phyloP scores from a whole-genome alignment of 2,888 invertebrate species.

The Mimachlamys varia region DNA sequence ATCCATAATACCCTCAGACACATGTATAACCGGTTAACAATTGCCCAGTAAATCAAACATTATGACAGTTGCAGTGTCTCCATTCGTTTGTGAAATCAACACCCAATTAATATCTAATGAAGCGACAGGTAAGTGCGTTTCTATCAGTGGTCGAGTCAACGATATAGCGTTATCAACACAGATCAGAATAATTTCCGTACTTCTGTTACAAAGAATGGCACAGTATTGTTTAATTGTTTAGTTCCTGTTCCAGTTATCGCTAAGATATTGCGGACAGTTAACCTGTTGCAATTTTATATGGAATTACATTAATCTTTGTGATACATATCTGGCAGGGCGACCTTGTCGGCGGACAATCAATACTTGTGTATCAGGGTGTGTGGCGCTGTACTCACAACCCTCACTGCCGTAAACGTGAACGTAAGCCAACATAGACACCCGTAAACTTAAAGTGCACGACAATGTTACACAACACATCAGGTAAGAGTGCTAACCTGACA shows the following conservation, averaged over 20 bases:
- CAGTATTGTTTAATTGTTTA: slow-evolving; percentile 16
- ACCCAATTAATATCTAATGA: slow-evolving; percentile 27
- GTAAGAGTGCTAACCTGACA: slow-evolving; percentile 18
- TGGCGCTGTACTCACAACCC: background rate
- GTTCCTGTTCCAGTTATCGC: slow-evolving; percentile 31
- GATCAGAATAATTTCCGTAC: slow-evolving; percentile 22
- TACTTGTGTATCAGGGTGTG: background rate
- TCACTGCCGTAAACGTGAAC: background rate
- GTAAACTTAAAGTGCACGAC: background rate
- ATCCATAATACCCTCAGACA: background rate
- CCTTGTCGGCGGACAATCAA: slow-evolving; percentile 1
- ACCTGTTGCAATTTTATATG: slow-evolving; percentile 13
- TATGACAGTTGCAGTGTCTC: background rate
- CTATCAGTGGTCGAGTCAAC: background rate
- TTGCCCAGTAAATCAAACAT: background rate
- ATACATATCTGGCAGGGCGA: background rate
- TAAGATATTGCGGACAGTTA: background rate
- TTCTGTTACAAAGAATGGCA: slow-evolving; percentile 26
- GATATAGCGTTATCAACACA: background rate
- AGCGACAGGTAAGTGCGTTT: background rate
- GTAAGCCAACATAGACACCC: background rate
- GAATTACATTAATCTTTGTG: slow-evolving; percentile 25
- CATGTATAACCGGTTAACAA: background rate
- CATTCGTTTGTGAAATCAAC: background rate
- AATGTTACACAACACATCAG: background rate